Evolutionary conservation across 2,797 vertebrate species (phyloP), one percentile per base, ranked within the genome.

Genomic region (Eptatretus atami): DNA sequence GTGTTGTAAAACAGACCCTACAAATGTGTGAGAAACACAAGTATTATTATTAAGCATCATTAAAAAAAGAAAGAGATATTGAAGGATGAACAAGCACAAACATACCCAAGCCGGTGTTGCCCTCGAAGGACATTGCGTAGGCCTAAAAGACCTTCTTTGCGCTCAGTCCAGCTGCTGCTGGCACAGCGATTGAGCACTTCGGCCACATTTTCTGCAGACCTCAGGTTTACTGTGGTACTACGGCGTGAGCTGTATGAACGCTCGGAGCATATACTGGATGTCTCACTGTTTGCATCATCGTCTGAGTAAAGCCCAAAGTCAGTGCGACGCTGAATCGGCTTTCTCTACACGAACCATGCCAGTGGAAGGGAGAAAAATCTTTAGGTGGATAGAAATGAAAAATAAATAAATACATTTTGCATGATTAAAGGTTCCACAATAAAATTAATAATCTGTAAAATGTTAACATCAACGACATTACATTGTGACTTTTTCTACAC

Each of bases 151-250:
- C 88, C 88, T 68, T 95, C 88, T 65, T 94, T 95, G 70, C 88
- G 79, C 70, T 98, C 92, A 1, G 87, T 88, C 88, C 92, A 95
- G 76, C 94, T 98, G 72, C 88, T 83, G 75, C 86, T 94, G 69
- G 92, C 92, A 12, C 88, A 98, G 75, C 93, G 90, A 75, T 96
- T 98, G 57, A 96, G 78, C 66, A 98, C 85, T 74, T 96, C 90
- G 0, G 88, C 92, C 68, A 96, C 92, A 1, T 98, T 90, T 67
- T 98, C 90, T 0, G 84, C 87, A 71, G 55, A 14, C 55, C 57
- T 87, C 68, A 96, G 87, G 1, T 95, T 90, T 67, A 95, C 90
- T 0, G 83, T 90, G 73, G 94, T 87, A 0, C 88, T 79, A 71
- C 94, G 74, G 70, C 87, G 71, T 3, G 90, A 96, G 67, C 90